Base-by-base conservation (phyloP, 1,140 invertebrate genomes). In the Pemphigus obesinymphae region DNA sequence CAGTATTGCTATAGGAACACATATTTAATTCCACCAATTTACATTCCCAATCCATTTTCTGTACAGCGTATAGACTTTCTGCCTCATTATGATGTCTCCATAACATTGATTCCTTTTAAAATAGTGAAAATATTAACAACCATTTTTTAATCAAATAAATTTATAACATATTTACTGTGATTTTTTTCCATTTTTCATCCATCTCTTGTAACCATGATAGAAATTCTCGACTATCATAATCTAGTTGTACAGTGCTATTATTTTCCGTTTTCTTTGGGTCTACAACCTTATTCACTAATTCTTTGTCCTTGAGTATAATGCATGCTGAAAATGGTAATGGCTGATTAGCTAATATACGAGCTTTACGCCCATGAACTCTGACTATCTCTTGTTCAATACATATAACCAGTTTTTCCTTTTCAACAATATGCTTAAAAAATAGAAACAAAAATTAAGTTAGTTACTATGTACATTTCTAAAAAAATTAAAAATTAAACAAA, bases 161-260 rank as follows among this genome's bases (percentile, higher is more conserved):
- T 80, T 23, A 58, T 34, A 5, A 26, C 5, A 37, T 53, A 83
- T 73, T 85, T 88, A 96, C 95, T 90, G 98, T 99, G 68, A 98
- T 97, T 89, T 97, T 98, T 87, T 98, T 96, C 95, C 96, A 99
- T 86, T 99, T 99, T 86, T 98, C 96, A 87, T 97, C 96, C 2
- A 98, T 95, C 88, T 99, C 97, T 88, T 98, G 96, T 43, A 98
- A 87, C 96, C 96, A 98, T 75, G 95, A 96, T 20, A 97, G 88
- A 86, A 99, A 96, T 58, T 98, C 89, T 72, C 97, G 89, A 1
- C 96, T 96, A 87, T 97, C 98, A 85, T 97, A 98, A 61, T 97
- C 89, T 31, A 95, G 95, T 48, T 97, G 89, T 7, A 93, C 93
- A 87, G 96, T 97, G 82, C 96, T 91, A 85, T 97, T 94, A 85